Conservation (phyloP, 2,113 vertebrate genomes). For the Orcinus orca region DNA sequence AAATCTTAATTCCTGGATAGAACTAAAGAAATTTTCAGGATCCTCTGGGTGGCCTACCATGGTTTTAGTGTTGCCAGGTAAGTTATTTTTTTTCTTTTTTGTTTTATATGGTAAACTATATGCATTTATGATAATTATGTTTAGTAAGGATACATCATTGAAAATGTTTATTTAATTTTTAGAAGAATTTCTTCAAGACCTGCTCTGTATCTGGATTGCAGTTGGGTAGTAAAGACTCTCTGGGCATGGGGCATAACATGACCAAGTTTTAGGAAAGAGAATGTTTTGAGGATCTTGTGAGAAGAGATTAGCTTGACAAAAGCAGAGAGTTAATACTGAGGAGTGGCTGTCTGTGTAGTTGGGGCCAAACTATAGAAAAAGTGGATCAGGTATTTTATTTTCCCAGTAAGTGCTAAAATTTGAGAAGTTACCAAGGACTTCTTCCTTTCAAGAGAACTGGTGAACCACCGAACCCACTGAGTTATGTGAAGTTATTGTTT, state of each 20-base stretch:
- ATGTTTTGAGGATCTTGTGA: not conserved
- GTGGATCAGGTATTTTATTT: not conserved
- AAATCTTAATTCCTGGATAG: conserved; percentile 97
- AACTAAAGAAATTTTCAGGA: conserved; percentile 97
- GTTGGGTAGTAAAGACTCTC: not conserved
- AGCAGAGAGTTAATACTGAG: not conserved
- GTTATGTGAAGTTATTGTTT: not conserved
- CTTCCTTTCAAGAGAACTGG: not conserved
- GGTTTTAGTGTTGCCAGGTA: conserved; percentile 96
- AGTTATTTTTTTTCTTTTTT: conserved; percentile 34
- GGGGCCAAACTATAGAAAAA: not conserved
- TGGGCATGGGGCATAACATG: not conserved
- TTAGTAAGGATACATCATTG: not conserved
- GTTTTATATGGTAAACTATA: not conserved
- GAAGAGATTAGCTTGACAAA: not conserved
- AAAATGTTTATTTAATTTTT: conserved; percentile 13
- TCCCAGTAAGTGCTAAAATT: not conserved
- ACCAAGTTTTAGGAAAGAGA: not conserved
- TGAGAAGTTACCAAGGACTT: not conserved
- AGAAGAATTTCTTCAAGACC: conserved; percentile 10
- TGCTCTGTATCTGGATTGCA: not conserved
- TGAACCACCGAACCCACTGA: not conserved
- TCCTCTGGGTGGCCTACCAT: conserved; percentile 95
- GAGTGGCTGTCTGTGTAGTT: not conserved
- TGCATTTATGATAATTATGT: not conserved